Base-by-base conservation (phyloP, 2,797 vertebrate species). In the Loriculus beryllinus region DNA sequence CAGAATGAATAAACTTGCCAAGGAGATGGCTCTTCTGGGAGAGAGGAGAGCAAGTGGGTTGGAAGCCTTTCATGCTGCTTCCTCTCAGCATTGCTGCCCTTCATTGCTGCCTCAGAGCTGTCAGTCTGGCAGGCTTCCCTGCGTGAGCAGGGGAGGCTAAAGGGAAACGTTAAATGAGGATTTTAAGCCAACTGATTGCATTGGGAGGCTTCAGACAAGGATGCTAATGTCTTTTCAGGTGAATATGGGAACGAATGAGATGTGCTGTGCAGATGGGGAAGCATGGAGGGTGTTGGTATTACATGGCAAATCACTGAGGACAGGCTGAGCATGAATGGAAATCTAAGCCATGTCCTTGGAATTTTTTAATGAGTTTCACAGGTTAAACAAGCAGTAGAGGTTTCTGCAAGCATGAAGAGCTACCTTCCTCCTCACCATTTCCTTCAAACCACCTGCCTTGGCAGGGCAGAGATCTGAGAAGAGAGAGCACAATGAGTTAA, bases 1-100 rank as follows among this genome's bases (percentile, higher is more conserved):
- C 59, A 79, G 80, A 19, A 45, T 56, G 80, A 86, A 84, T 72
- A 75, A 79, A 8, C 29, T 21, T 76, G 45, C 74, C 77, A 79
- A 78, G 39, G 84, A 92, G 63, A 56, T 76, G 51, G 54, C 9
- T 82, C 51, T 69, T 82, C 60, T 80, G 72, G 81, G 79, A 86
- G 21, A 60, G 68, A 74, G 52, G 45, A 0, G 2, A 75, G 23
- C 15, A 31, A 72, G 33, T 1, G 6, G 48, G 40, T 26, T 57
- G 67, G 87, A 75, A 86, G 69, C 13, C 3, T 79, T 82, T 82
- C 52, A n/a, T 8, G n/a, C 49, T 0, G 0, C 37, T 39, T 87
- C 57, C 62, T 88, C 0, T 3, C 0, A 2, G 60, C 45, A 19
- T 13, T 0, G 1, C 49, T 88, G 74, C 47, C 62, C 68, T 72